Evolutionary conservation across 2,888 invertebrate species (phyloP).

Genomic region (Drosophila mimetica): DNA sequence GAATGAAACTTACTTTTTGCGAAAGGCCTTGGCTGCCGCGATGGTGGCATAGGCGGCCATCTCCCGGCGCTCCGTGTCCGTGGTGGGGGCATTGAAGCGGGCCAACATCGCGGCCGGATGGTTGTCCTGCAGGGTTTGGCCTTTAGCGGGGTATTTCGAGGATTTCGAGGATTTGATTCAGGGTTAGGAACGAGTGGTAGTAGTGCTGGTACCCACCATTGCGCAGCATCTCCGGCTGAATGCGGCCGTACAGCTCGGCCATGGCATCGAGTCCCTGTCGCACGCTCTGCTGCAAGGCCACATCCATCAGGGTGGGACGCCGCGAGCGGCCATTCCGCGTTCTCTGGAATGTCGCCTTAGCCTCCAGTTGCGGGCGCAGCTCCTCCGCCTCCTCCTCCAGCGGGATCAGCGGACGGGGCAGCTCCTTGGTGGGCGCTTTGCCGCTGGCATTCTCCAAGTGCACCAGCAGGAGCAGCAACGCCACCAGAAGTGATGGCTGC

Average conservation of each 20-base stretch:
- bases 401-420: conserved; percentile 69
- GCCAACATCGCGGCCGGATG: conserved; percentile 83
- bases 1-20: conserved; percentile 83
- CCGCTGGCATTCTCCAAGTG: conserved; percentile 23
- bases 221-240: conserved; percentile 82
- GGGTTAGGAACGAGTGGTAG: not conserved
- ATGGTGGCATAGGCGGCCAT: conserved; percentile 84
- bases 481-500: conserved; percentile 40
- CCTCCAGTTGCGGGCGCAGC: conserved; percentile 2
- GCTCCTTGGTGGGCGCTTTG: conserved; percentile 66
- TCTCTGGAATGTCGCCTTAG: conserved; percentile 4
- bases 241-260: conserved; percentile 81
- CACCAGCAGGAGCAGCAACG: conserved; percentile 29
- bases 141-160: conserved; percentile 54
- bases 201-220: conserved; percentile 76
- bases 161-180: conserved; percentile 19
- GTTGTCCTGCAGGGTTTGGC: conserved; percentile 81
- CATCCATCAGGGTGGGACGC: conserved; percentile 79
- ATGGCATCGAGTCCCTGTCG: conserved; percentile 83
- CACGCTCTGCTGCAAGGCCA: conserved; percentile 83
- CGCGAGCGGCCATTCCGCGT: conserved; percentile 61
- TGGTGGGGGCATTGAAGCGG: conserved; percentile 82
- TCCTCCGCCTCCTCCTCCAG: conserved; percentile 21
- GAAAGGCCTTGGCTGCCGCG: conserved; percentile 83
- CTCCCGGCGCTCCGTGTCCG: conserved; percentile 76